Evolutionary conservation across 2,113 vertebrate species (phyloP), one percentile per base, ranked within the genome.

Genomic region (Xenopus borealis): DNA sequence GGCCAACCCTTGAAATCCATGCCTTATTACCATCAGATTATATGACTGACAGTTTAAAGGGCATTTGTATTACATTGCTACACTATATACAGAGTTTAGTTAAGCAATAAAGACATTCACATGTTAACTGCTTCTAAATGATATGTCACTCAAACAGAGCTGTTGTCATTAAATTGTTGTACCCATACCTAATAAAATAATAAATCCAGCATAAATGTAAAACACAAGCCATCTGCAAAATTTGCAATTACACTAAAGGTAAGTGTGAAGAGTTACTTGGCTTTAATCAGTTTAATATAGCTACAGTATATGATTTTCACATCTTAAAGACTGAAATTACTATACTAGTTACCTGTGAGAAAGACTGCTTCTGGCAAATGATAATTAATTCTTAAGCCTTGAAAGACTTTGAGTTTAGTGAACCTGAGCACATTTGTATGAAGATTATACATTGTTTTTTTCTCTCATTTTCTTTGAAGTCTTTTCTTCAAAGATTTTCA

Each of bases 331-430:
- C 72, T 83, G 0, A 0, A 72, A 75, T 82, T 86, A 81, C 80
- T 85, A 64, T 71, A 82, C 71, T 82, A 7, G 1, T 84, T 87
- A 88, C 86, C 81, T 82, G 72, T 83, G 84, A 89, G 89, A 85
- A 86, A 86, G 81, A 84, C 81, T 80, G 71, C 82, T 84, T 79
- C 84, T 85, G 76, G 84, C 85, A 89, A 87, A 79, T 72, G 85
- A 85, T 91, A 89, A 91, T 91, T 93, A 89, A 91, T 92, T 90
- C 88, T 85, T 84, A 87, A 87, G 83, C 84, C 79, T 81, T 82
- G 66, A 66, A 86, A 86, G 68, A 79, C 82, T 86, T 79, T 82
- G 85, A 87, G 80, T 86, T 82, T 81, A 78, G 72, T 78, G 83
- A 82, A 80, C 81, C 80, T 80, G 85, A 86, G 83, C 79, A 82